These are phyloP conservation scores for Onychomys torridus DNA, from an alignment of 2,797 vertebrate genomes.

Conservation along the genomic window DNA sequence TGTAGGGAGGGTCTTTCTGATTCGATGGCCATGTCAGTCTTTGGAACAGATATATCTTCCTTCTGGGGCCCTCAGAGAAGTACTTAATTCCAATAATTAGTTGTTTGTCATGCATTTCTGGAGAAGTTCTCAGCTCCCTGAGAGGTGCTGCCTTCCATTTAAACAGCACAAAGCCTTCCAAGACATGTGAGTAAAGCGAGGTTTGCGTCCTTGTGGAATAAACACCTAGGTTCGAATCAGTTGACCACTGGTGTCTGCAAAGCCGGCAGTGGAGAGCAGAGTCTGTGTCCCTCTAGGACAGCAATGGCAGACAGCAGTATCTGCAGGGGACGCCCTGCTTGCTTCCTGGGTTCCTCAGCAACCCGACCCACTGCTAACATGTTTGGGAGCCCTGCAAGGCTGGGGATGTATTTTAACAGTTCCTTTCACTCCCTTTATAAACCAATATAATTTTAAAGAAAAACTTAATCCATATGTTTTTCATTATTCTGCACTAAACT, in stretches of 20 bases:
- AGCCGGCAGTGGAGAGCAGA: neutral
- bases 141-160: constrained; percentile 1
- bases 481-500: constrained; percentile 78
- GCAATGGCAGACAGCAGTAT: constrained; percentile 24
- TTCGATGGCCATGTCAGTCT: neutral
- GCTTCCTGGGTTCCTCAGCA: neutral
- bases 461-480: constrained; percentile 77
- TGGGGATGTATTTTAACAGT: constrained; percentile 26
- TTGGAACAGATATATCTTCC: constrained; percentile 34
- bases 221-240: neutral
- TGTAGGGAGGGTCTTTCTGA: neutral
- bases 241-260: neutral
- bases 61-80: neutral
- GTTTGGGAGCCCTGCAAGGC: neutral
- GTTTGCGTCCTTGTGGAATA: constrained; percentile 40
- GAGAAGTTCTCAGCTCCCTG: constrained; percentile 2
- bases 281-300: neutral
- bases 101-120: constrained; percentile 51
- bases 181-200: constrained; percentile 37
- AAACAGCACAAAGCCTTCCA: constrained; percentile 10
- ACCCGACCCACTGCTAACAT: constrained; percentile 10
- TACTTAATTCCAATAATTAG: constrained; percentile 63
- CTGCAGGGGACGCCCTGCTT: constrained; percentile 2
- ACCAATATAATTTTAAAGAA: constrained; percentile 71
- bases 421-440: constrained; percentile 55